These are phyloP conservation scores for Crambe crambe DNA, from an alignment of 37 sponge, comb jelly and placozoan species.

Conservation along the genomic window DNA sequence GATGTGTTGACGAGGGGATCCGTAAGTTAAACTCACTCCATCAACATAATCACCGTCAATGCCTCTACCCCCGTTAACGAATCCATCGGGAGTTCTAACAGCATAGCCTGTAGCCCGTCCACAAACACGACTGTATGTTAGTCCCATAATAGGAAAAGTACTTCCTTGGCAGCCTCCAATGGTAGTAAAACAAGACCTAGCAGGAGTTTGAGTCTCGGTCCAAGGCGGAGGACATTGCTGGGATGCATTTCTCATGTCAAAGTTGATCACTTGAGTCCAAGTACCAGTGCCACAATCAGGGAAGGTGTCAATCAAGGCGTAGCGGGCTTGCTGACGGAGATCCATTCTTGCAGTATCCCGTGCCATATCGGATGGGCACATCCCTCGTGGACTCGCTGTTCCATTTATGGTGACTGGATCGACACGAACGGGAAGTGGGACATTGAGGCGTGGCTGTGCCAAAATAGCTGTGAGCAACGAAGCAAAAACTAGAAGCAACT, in stretches of 20 bases:
- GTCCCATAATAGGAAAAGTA: background rate
- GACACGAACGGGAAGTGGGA: too few relatives aligned
- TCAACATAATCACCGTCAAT: constrained; percentile 7
- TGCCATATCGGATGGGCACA: too few relatives aligned
- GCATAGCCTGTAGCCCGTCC: constrained; percentile 1
- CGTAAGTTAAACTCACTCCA: constrained; percentile 12
- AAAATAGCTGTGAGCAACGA: too few relatives aligned
- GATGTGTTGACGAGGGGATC: constrained; percentile 22
- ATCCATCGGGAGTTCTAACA: background rate
- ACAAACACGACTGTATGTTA: background rate
- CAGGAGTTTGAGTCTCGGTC: background rate
- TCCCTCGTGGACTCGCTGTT: too few relatives aligned
- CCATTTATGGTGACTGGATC: too few relatives aligned
- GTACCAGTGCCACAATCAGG: background rate
- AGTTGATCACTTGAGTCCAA: background rate
- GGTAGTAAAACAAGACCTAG: background rate
- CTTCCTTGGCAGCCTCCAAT: background rate
- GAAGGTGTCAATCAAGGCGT: background rate
- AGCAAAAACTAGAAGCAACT: too few relatives aligned
- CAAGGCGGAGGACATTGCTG: background rate
- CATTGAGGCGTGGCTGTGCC: too few relatives aligned
- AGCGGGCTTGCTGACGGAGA: too few relatives aligned
- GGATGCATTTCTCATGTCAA: background rate
- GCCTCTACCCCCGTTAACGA: background rate
- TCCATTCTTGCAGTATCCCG: too few relatives aligned